Conservation (phyloP, 2,113 vertebrate species). For the Amphiprion ocellaris region DNA sequence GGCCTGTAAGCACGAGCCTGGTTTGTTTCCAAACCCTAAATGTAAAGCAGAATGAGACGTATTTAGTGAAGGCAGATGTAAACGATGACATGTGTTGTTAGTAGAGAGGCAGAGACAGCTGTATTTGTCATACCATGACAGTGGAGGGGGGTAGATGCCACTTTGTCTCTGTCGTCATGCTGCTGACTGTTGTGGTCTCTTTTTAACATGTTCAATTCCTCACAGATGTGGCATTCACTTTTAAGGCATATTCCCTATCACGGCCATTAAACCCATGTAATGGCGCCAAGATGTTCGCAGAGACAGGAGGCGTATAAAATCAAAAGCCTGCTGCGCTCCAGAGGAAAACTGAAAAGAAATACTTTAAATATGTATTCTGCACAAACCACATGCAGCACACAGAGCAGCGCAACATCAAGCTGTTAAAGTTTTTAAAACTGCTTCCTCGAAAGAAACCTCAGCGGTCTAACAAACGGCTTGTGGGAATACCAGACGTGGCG, state of each 20-base stretch:
- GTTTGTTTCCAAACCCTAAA: conserved; percentile 5
- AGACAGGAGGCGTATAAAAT: conserved; percentile 65
- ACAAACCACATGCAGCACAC: conserved; percentile 31
- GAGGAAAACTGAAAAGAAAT: conserved; percentile 35
- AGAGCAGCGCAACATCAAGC: conserved; percentile 33
- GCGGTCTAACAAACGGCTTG: conserved; percentile 40
- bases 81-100: conserved; percentile 31
- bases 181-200: conserved; percentile 79
- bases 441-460: conserved; percentile 48
- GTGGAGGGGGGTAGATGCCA: conserved; percentile 61
- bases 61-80: conserved; percentile 30
- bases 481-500: conserved; percentile 24
- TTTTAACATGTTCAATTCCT: conserved; percentile 78
- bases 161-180: conserved; percentile 76
- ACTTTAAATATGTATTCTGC: conserved; percentile 39
- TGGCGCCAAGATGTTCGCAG: conserved; percentile 78
- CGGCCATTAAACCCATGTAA: conserved; percentile 76
- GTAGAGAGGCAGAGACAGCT: conserved; percentile 37
- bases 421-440: conserved; percentile 31
- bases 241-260: conserved; percentile 82
- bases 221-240: conserved; percentile 80
- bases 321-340: conserved; percentile 57
- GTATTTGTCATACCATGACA: conserved; percentile 36
- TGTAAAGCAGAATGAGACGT: conserved; percentile 16
- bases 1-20: not conserved